Percentiles rank a stretch among this genome's conserved stretches.
Evolutionary conservation across 2,888 invertebrate species (phyloP).

Genomic region (Xanthia icteritia): DNA sequence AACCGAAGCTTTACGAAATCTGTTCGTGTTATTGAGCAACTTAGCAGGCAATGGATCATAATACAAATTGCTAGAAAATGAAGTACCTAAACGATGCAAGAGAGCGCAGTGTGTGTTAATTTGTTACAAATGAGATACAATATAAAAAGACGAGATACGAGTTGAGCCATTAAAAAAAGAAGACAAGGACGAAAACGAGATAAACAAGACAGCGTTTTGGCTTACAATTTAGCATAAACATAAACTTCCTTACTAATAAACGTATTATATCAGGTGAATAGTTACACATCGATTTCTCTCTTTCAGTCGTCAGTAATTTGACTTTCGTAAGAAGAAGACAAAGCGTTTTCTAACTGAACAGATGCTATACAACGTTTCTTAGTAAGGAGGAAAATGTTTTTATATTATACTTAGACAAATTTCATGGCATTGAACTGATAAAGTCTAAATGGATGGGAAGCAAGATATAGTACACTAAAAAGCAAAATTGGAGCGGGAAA

Average conservation of each 20-base stretch:
- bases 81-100: neutral
- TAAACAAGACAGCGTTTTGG: neutral
- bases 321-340: no score
- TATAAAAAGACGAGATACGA: constrained; percentile 4
- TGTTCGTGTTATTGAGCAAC: no score
- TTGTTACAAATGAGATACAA: constrained; percentile 2
- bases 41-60: neutral
- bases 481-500: neutral
- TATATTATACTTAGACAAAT: neutral
- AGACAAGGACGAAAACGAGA: neutral
- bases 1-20: no score
- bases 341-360: no score
- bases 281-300: no score
- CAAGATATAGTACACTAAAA: neutral
- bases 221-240: neutral
- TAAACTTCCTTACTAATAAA: neutral
- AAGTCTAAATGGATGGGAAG: neutral
- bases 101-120: neutral
- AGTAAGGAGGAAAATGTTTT: neutral
- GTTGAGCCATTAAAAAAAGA: neutral
- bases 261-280: no score
- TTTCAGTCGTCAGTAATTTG: no score
- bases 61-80: neutral
- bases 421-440: neutral
- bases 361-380: no score